Evolutionary conservation across 2,888 invertebrate genomes (phyloP).

Genomic region (Thera obeliscata): DNA sequence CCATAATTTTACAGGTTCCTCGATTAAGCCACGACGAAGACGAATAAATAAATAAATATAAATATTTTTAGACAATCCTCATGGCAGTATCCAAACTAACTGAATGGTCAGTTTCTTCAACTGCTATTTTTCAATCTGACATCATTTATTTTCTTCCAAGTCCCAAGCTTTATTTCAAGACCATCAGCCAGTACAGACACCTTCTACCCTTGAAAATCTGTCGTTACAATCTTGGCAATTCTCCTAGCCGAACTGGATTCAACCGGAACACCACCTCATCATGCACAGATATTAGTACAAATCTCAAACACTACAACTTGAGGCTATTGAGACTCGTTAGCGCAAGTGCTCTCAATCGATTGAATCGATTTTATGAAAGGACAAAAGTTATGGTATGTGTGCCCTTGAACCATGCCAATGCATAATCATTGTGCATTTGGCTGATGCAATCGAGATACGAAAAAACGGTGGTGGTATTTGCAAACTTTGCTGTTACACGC

Average conservation of each 20-base stretch:
- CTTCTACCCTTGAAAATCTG: slow-evolving; percentile 3
- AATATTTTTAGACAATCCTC: too few relatives aligned
- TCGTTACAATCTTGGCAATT: slow-evolving; percentile 18
- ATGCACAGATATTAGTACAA: slow-evolving; percentile 13
- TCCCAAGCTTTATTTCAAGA: slow-evolving; percentile 1
- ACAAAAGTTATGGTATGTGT: slow-evolving; percentile 10
- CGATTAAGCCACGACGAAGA: too few relatives aligned
- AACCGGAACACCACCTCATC: slow-evolving; percentile 20
- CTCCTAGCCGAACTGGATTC: slow-evolving; percentile 17
- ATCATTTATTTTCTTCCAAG: not conserved
- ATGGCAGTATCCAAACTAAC: too few relatives aligned
- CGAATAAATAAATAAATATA: too few relatives aligned
- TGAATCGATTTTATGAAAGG: slow-evolving; percentile 41
- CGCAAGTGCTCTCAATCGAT: slow-evolving; percentile 64
- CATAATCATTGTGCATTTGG: slow-evolving; percentile 14
- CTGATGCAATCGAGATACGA: slow-evolving; percentile 1
- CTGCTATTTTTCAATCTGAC: too few relatives aligned
- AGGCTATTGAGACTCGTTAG: slow-evolving; percentile 58
- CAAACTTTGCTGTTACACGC: too few relatives aligned
- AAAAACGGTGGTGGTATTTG: not conserved
- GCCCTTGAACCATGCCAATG: slow-evolving; percentile 12
- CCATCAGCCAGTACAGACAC: not conserved
- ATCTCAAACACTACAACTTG: slow-evolving; percentile 37
- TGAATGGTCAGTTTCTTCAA: too few relatives aligned
- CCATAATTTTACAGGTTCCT: too few relatives aligned